phyloP scores from a whole-genome alignment of 1,140 invertebrate species.

The Piezodorus guildinii region DNA sequence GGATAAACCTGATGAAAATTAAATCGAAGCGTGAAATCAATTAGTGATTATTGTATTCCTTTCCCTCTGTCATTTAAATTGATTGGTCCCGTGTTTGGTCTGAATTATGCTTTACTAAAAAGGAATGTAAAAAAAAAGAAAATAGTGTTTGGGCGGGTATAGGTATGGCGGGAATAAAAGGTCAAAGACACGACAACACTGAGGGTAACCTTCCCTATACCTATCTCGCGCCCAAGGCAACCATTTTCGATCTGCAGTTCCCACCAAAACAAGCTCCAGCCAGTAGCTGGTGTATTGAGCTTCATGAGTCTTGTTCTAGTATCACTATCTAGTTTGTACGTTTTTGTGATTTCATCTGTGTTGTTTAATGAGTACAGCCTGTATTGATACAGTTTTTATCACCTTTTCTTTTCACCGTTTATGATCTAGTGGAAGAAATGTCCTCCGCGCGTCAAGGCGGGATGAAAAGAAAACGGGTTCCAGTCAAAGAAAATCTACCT shows the following conservation, averaged over 20 bases:
- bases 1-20: too few species aligned
- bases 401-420: not conserved
- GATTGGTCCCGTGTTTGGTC: too few species aligned
- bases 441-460: conserved; percentile 11
- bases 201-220: not conserved
- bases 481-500: conserved; percentile 13
- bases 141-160: not conserved
- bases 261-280: conserved; percentile 12
- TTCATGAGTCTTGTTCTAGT: not conserved
- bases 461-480: conserved; percentile 8
- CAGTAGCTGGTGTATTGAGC: not conserved
- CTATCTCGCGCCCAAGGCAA: not conserved
- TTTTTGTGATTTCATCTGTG: not conserved
- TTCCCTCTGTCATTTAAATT: too few species aligned
- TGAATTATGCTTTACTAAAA: too few species aligned
- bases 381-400: too few species aligned
- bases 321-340: not conserved
- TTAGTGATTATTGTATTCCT: too few species aligned
- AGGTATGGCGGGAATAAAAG: conserved; percentile 3
- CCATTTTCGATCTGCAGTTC: conserved; percentile 11
- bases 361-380: too few species aligned
- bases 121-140: not conserved
- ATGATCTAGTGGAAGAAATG: not conserved
- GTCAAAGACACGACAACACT: conserved; percentile 10
- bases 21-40: too few species aligned